Conservation (phyloP, 1,140 invertebrate species). For the Lordiphosa stackelbergi region DNA sequence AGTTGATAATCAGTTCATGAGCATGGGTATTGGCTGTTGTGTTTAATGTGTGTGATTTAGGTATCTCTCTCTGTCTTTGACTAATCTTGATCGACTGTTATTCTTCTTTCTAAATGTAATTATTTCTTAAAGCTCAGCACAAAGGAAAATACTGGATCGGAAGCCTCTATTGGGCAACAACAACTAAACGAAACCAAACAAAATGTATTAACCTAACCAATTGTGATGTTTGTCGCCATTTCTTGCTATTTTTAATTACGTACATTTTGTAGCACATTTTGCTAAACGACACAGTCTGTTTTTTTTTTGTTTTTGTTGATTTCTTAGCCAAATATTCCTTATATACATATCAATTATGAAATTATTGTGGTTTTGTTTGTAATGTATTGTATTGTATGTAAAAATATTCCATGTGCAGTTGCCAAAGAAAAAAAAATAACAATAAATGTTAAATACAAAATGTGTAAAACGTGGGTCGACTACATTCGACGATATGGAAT, state of each 20-base stretch:
- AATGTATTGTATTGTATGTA: constrained; percentile 24
- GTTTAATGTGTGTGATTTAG: constrained; percentile 7
- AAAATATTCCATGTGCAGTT: constrained; percentile 29
- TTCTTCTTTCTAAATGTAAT: constrained; percentile 5
- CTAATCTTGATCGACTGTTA: constrained; percentile 40
- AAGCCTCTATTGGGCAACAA: constrained; percentile 61
- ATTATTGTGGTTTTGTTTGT: constrained; percentile 24
- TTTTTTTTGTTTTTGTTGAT: constrained; percentile 14
- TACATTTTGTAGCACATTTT: constrained; percentile 44
- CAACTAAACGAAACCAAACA: constrained; percentile 16
- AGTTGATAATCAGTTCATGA: constrained; percentile 63
- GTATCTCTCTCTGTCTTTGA: constrained; percentile 3
- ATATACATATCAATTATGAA: constrained; percentile 38
- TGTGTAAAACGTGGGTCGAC: too few relatives aligned
- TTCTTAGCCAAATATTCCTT: constrained; percentile 20
- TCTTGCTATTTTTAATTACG: constrained; percentile 13
- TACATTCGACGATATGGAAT: too few relatives aligned
- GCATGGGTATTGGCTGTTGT: constrained; percentile 45
- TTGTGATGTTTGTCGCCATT: constrained; percentile 57
- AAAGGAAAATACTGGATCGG: constrained; percentile 46
- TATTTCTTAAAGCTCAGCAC: constrained; percentile 42
- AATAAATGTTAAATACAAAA: constrained; percentile 21
- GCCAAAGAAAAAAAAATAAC: constrained; percentile 30
- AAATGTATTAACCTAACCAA: constrained; percentile 28
- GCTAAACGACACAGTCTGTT: constrained; percentile 32